A percentile compares a stretch with the other conserved stretches of the same genome.
Evolutionary conservation across 2,888 invertebrate species (phyloP).

Genomic region (Steromphala cineraria): DNA sequence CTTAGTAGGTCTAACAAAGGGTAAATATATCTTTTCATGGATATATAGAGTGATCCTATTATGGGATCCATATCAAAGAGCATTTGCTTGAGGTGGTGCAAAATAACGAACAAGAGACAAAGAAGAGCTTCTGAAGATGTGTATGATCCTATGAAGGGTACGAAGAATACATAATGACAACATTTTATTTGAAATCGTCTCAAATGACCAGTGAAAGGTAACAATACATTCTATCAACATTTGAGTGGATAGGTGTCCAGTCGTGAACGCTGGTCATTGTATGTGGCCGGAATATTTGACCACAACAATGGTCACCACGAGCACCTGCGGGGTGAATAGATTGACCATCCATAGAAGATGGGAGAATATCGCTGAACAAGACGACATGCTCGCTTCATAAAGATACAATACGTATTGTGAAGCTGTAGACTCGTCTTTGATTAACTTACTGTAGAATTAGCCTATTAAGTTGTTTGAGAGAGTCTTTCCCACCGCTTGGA

Average conservation of each 20-base stretch:
- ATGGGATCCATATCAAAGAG: not conserved
- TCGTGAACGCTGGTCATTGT: constrained; percentile 1
- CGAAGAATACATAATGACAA: not conserved
- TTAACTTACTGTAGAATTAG: too few species aligned
- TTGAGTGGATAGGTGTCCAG: constrained; percentile 6
- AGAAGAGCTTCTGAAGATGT: not conserved
- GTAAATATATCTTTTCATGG: too few species aligned
- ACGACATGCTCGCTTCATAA: too few species aligned
- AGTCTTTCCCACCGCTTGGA: too few species aligned
- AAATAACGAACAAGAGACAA: not conserved
- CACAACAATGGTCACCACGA: not conserved
- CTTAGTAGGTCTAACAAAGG: too few species aligned
- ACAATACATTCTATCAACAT: not conserved
- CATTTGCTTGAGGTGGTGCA: not conserved
- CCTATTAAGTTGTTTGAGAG: too few species aligned
- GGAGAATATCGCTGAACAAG: not conserved
- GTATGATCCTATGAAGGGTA: not conserved
- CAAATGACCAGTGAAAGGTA: not conserved
- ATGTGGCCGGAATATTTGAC: not conserved
- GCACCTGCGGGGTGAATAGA: constrained; percentile 1
- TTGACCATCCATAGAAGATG: not conserved
- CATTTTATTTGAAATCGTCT: not conserved
- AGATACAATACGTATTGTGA: too few species aligned
- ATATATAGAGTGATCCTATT: not conserved
- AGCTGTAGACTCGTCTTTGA: too few species aligned